These are phyloP conservation scores for Alectoris magna DNA, from an alignment of 2,797 vertebrate genomes.

Conservation along the genomic window DNA sequence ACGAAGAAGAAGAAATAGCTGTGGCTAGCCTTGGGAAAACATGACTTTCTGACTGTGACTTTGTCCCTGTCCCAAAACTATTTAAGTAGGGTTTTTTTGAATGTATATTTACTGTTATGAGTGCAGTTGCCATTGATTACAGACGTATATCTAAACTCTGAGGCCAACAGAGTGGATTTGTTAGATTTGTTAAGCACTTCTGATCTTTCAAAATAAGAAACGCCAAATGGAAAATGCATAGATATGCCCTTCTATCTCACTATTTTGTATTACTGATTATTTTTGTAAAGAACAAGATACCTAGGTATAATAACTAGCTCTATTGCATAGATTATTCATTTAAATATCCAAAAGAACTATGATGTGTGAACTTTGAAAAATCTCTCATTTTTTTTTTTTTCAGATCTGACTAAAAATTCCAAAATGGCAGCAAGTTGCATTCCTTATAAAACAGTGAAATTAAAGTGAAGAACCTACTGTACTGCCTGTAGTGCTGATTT, in stretches of 20 bases:
- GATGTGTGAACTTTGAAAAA: background rate
- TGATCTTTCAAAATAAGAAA: background rate
- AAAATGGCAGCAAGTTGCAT: background rate
- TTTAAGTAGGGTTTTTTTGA: background rate
- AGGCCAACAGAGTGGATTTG: background rate
- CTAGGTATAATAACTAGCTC: background rate
- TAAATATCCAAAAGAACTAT: background rate
- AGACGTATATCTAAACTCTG: background rate
- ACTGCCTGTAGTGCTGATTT: background rate
- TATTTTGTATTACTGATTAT: background rate
- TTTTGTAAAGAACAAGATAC: constrained; percentile 17
- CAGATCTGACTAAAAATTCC: background rate
- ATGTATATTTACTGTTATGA: background rate
- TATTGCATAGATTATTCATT: background rate
- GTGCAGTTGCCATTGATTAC: background rate
- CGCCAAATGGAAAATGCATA: background rate
- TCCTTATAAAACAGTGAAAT: background rate
- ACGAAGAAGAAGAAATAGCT: background rate
- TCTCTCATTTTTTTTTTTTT: background rate
- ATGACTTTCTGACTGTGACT: constrained; percentile 25
- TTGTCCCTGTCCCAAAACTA: background rate
- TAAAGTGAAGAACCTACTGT: background rate
- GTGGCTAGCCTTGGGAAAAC: background rate
- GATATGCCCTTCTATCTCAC: background rate
- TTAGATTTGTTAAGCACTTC: background rate